phyloP scores from a whole-genome alignment of 2,888 invertebrate species.

The Patella caerulea region DNA sequence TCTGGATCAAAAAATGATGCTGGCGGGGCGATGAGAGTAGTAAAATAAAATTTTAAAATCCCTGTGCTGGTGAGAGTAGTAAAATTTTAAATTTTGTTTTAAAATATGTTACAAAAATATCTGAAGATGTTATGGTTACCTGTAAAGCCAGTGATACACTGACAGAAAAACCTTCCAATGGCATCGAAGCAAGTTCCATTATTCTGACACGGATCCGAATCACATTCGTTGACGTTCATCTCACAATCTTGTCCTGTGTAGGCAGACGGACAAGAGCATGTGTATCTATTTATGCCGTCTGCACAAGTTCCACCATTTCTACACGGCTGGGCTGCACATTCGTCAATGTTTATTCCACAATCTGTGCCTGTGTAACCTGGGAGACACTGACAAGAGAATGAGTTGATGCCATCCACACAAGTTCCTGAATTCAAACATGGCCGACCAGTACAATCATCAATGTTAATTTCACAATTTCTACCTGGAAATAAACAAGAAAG shows the following conservation, averaged over 20 bases:
- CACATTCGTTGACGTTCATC: slow-evolving; percentile 53
- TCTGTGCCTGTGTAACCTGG: slow-evolving; percentile 39
- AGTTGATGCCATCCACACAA: slow-evolving; percentile 73
- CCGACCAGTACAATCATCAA: slow-evolving; percentile 92
- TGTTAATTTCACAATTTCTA: slow-evolving; percentile 82
- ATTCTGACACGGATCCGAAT: slow-evolving; percentile 50
- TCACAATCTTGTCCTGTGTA: slow-evolving; percentile 61
- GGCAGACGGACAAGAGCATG: slow-evolving; percentile 55
- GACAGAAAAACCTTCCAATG: slow-evolving; percentile 45
- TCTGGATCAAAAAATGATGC: too few relatives aligned
- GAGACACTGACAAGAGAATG: slow-evolving; percentile 46
- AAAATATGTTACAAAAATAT: too few relatives aligned
- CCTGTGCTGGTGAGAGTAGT: too few relatives aligned
- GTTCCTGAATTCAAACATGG: slow-evolving; percentile 92
- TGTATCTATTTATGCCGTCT: slow-evolving; percentile 44
- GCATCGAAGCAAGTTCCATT: slow-evolving; percentile 49
- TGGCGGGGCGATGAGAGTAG: too few relatives aligned
- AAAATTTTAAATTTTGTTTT: too few relatives aligned
- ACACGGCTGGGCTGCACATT: slow-evolving; percentile 49
- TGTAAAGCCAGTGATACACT: slow-evolving; percentile 53
- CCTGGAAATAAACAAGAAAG: slow-evolving; percentile 37
- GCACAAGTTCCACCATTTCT: slow-evolving; percentile 48
- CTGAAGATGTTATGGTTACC: slow-evolving; percentile 25
- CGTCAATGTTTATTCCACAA: slow-evolving; percentile 53
- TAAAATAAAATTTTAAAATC: too few relatives aligned